Conservation (phyloP, 2,113 vertebrate genomes). For the Cinclus mexicanus region DNA sequence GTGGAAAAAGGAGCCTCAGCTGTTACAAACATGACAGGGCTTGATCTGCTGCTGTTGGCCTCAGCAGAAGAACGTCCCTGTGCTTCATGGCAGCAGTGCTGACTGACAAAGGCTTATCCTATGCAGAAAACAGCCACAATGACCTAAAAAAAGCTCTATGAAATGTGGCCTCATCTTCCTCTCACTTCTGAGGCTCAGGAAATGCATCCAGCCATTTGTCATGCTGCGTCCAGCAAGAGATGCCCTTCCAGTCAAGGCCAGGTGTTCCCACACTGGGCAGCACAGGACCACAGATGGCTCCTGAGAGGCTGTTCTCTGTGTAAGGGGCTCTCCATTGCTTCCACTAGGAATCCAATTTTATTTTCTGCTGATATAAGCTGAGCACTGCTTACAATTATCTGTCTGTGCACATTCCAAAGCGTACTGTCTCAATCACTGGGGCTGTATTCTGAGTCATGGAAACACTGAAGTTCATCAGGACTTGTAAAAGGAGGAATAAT, state of each 20-base stretch:
- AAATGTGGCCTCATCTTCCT: neutral
- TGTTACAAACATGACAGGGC: neutral
- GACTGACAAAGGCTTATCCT: neutral
- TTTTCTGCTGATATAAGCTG: neutral
- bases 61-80: neutral
- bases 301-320: neutral
- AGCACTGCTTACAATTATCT: neutral
- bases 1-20: neutral
- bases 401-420: neutral
- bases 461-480: neutral
- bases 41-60: neutral
- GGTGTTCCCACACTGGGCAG: neutral
- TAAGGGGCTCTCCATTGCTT: neutral
- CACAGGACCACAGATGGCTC: neutral
- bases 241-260: neutral
- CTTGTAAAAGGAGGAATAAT: neutral
- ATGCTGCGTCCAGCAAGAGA: neutral
- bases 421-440: neutral
- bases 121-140: neutral
- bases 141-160: neutral
- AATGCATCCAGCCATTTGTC: neutral
- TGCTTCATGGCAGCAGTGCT: fast-evolving
- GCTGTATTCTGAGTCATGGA: neutral
- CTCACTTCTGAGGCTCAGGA: neutral
- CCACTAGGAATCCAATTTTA: neutral